Conservation (phyloP, 2,797 vertebrate species). For the Gambusia yucatana region DNA sequence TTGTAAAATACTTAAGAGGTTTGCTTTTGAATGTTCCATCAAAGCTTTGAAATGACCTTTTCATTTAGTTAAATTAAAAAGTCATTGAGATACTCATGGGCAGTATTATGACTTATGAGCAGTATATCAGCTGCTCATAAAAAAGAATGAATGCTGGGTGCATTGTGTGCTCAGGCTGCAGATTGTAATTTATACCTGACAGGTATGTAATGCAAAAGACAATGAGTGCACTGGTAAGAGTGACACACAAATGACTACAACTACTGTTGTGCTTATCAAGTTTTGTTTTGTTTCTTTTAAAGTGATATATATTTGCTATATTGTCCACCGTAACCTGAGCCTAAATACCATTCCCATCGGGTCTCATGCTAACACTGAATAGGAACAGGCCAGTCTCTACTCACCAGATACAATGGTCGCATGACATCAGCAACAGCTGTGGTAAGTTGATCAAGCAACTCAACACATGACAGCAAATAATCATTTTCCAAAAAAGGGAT, state of each 20-base stretch:
- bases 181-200: neutral
- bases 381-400: neutral
- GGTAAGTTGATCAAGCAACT: constrained; percentile 8
- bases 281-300: too few relatives aligned
- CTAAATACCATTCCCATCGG: neutral
- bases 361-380: neutral
- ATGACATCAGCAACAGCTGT: constrained; percentile 40
- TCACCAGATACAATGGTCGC: constrained; percentile 24
- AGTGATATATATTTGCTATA: neutral
- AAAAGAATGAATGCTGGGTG: neutral
- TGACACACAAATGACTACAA: neutral
- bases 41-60: constrained; percentile 81
- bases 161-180: neutral
- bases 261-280: neutral
- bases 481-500: constrained; percentile 9
- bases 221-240: neutral
- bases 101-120: too few relatives aligned
- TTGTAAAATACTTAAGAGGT: constrained; percentile 99
- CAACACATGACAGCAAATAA: constrained; percentile 11
- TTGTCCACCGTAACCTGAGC: neutral
- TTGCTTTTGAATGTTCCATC: constrained; percentile 94
- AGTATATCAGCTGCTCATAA: too few relatives aligned
- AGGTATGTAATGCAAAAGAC: neutral
- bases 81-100: too few relatives aligned
- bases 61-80: constrained; percentile 58